phyloP scores from a whole-genome alignment of 1,140 invertebrate species.

The Diachasma alloeum region DNA sequence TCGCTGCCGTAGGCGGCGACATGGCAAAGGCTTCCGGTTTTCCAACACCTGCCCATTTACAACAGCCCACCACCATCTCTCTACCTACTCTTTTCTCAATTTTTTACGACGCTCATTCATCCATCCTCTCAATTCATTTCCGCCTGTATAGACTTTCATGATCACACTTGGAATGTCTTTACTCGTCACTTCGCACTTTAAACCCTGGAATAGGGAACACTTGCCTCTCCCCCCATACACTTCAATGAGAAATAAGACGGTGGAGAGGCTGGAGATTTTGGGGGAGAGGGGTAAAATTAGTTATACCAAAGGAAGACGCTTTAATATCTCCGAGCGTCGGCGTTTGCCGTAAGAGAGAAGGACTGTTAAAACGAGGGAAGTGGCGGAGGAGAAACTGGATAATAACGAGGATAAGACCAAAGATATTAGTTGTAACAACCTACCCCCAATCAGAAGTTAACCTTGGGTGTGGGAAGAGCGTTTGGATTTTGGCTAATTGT shows the following conservation, averaged over 20 bases:
- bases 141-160: neutral
- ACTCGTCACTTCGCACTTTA: neutral
- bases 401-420: conserved; percentile 57
- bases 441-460: conserved; percentile 39
- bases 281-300: neutral
- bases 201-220: neutral
- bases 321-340: conserved; percentile 8
- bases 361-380: conserved; percentile 34
- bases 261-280: neutral
- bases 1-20: conserved; percentile 37
- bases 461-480: conserved; percentile 24
- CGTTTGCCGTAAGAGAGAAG: conserved; percentile 14
- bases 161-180: conserved; percentile 7
- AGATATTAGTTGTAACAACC: conserved; percentile 56
- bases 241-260: neutral
- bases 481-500: conserved; percentile 51
- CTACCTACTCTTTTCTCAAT: neutral
- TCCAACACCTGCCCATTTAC: conserved; percentile 58
- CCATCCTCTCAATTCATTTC: neutral
- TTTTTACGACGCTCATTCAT: conserved; percentile 19
- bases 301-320: conserved; percentile 1
- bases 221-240: neutral
- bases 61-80: conserved; percentile 13
- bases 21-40: conserved; percentile 63
- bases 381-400: conserved; percentile 31